Conservation (phyloP, 2,888 invertebrate species). For the Hofmannophila pseudospretella region DNA sequence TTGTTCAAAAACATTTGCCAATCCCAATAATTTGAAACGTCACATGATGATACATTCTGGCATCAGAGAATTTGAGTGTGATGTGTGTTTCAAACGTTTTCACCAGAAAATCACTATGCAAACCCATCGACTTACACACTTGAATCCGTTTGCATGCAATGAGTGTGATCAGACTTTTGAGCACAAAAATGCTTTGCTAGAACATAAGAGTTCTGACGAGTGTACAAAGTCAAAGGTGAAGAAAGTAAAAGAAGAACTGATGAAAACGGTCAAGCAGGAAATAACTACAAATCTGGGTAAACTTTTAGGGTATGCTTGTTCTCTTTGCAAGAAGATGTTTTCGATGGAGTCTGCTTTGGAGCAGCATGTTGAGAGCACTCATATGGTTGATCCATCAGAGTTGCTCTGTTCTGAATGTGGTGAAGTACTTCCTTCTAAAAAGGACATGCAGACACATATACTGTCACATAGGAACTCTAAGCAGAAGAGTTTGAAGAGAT, state of each 20-base stretch:
- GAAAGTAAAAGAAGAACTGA: slow-evolving; percentile 57
- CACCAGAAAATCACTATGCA: slow-evolving; percentile 73
- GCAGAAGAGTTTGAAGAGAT: slow-evolving; percentile 46
- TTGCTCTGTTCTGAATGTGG: slow-evolving; percentile 56
- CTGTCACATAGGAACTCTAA: slow-evolving; percentile 42
- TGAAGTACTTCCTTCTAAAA: slow-evolving; percentile 51
- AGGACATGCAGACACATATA: slow-evolving; percentile 51
- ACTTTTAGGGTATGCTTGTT: slow-evolving; percentile 62
- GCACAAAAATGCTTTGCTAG: slow-evolving; percentile 33
- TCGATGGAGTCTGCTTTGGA: slow-evolving; percentile 63
- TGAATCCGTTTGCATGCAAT: slow-evolving; percentile 52
- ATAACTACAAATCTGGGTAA: slow-evolving; percentile 60
- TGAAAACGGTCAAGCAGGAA: slow-evolving; percentile 64
- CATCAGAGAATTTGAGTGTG: slow-evolving; percentile 64
- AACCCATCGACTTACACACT: slow-evolving; percentile 63
- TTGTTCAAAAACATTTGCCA: slow-evolving; percentile 68
- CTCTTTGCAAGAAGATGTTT: slow-evolving; percentile 69
- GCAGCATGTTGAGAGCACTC: slow-evolving; percentile 59
- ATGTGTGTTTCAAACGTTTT: slow-evolving; percentile 64
- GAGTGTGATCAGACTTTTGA: slow-evolving; percentile 56
- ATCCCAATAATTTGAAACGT: slow-evolving; percentile 67
- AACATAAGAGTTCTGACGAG: slow-evolving; percentile 45
- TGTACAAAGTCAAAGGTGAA: slow-evolving; percentile 47
- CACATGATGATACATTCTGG: slow-evolving; percentile 72
- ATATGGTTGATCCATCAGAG: slow-evolving; percentile 52